Evolutionary conservation across 2,797 vertebrate species (phyloP), one percentile per base, ranked within the genome.

Genomic region (Ambastaia sidthimunki): DNA sequence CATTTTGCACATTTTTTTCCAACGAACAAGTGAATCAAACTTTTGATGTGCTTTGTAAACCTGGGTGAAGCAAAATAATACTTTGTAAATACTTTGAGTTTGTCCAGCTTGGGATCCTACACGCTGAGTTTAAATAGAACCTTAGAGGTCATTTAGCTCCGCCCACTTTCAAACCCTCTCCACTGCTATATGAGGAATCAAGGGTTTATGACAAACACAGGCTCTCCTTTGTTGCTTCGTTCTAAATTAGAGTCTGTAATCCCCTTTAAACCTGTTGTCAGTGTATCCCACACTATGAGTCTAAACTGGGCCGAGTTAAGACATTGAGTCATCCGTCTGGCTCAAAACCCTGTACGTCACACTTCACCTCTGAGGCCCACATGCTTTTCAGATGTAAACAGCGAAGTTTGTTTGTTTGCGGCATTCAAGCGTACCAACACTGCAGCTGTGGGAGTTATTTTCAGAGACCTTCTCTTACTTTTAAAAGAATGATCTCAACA

Each of bases 331-430:
- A 69, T 77, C 37, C 7, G 1, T 70, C 23, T 50, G 41, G 48
- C 54, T 70, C 37, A 23, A 37, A 59, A 68, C 28, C 11, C 0
- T 59, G 11, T 11, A 60, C 4, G 44, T 77, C 54, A 70, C 23
- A 34, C 25, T 48, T 77, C 66, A 78, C 55, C 54, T 23, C 66
- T 78, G 76, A 41, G 59, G 65, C 76, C 54, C 66, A 70, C 76
- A 23, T 13, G 16, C 23, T 31, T 37, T 23, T 60, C 54, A 50
- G 23, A 70, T 78, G 23, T 68, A 52, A 68, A 76, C 15, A 41
- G 50, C n/a, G 7, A 12, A 41, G 62, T 52, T 1, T 7, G 19
- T 23, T n/a, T 74, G 18, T 25, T 74, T 74, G 7, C 47, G 34
- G 28, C 59, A 37, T 7, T 37, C 34, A 37, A 37, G 34, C 34